Base-by-base conservation (phyloP, 2,888 invertebrate species). In the Calliscelio sp. region DNA sequence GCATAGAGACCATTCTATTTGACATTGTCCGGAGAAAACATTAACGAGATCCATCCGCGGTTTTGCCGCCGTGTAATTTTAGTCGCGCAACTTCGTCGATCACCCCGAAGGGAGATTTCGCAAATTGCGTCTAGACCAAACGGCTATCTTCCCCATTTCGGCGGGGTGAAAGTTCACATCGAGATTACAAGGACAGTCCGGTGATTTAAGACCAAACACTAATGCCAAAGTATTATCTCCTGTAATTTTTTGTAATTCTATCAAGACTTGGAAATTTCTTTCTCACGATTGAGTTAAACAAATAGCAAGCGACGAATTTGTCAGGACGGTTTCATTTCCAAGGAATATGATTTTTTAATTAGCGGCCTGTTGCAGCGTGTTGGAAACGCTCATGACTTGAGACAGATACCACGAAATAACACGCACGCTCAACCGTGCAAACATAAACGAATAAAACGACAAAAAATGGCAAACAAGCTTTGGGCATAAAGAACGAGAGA, bases 1-100 rank as follows among this genome's bases (percentile, higher is more conserved):
- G n/a, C 71, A 80, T 80, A 86, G 80, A 74, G 84, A 49, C 83
- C 85, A 85, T 85, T 85, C 86, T 86, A 79, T 87, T 86, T 85
- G 79, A 85, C 81, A 82, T 59, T 65, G 78, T 70, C 44, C 78
- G 59, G 75, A 78, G 83, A 84, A 81, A 85, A 82, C 81, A 74
- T 81, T 82, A 84, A 87, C 84, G 63, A 73, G 71, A 86, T 74
- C 79, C 38, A 59, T 66, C 68, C 61, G 32, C 51, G 55, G 7
- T 66, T 78, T 79, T 38, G n/a, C n/a, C 44, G 35, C 65, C 71
- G 70, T 77, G 61, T 77, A 80, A 84, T 80, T 84, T 84, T 74
- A 70, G 73, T 75, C 53, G 41, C 32, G 20, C 70, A 61, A 63
- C 44, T 79, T 71, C 35, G 79, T 51, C 65, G 73, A 80, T 80